Conservation (phyloP, 2,113 vertebrate genomes). For the Fukomys damarensis region DNA sequence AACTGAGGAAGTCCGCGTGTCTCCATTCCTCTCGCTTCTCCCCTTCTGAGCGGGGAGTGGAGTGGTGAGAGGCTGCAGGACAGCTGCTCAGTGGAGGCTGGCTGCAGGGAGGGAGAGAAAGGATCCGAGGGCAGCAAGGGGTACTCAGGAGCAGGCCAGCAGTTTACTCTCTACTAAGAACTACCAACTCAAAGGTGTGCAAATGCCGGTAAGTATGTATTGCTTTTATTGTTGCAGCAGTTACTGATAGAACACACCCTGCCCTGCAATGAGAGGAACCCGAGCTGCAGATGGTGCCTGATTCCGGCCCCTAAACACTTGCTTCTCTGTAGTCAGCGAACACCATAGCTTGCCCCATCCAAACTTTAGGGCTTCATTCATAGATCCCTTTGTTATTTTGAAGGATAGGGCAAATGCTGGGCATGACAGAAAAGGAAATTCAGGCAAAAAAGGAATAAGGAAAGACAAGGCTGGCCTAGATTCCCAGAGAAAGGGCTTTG, state of each 20-base stretch:
- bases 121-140: background rate
- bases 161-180: background rate
- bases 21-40: background rate
- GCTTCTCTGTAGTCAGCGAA: background rate
- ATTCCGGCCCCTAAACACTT: background rate
- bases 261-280: background rate
- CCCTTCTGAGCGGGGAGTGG: background rate
- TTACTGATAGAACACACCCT: background rate
- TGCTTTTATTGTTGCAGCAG: background rate
- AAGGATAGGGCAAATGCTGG: background rate
- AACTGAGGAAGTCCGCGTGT: background rate
- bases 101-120: background rate
- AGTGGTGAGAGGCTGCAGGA: background rate
- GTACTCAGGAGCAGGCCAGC: background rate
- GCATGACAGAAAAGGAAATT: background rate
- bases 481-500: fast-evolving
- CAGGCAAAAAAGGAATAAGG: background rate
- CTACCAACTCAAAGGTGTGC: background rate
- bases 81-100: background rate
- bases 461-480: background rate
- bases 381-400: background rate
- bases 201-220: background rate
- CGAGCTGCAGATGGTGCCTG: background rate
- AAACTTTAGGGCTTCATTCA: background rate
- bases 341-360: fast-evolving